Evolutionary conservation across 2,113 vertebrate species (phyloP).

Genomic region (Ammodramus savannarum): DNA sequence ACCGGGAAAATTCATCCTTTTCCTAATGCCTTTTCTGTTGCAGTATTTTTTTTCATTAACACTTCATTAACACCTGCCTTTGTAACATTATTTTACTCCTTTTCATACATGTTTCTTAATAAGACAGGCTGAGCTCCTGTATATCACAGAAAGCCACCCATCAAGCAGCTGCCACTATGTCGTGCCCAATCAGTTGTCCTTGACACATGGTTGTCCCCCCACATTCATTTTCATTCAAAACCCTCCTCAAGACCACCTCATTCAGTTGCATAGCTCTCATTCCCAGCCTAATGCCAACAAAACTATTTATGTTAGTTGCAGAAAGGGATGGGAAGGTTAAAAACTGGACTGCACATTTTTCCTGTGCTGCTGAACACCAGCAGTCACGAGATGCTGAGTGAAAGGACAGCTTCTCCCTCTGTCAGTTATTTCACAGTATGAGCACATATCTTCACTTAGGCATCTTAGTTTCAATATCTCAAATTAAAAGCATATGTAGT

Average conservation of each 20-base stretch:
- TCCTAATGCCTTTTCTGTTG: not conserved
- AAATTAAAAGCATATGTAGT: not conserved
- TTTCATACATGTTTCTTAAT: not conserved
- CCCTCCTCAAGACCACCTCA: not conserved
- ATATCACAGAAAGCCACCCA: not conserved
- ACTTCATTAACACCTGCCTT: not conserved
- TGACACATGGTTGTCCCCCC: not conserved
- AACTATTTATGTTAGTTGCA: not conserved
- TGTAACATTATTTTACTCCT: not conserved
- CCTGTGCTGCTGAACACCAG: accelerated
- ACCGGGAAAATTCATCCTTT: not conserved
- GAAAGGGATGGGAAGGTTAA: not conserved
- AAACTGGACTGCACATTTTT: not conserved
- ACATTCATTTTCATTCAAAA: not conserved
- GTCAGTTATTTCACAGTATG: not conserved
- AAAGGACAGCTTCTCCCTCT: not conserved
- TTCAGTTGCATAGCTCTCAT: not conserved
- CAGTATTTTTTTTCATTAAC: not conserved
- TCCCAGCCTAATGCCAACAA: not conserved
- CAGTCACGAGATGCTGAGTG: not conserved
- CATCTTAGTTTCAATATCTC: not conserved
- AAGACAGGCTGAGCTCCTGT: not conserved
- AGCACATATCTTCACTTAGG: not conserved
- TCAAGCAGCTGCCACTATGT: not conserved
- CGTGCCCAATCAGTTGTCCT: not conserved